Evolutionary conservation across 1,140 invertebrate genomes (phyloP).

Genomic region (Trypoxylus dichotomus): DNA sequence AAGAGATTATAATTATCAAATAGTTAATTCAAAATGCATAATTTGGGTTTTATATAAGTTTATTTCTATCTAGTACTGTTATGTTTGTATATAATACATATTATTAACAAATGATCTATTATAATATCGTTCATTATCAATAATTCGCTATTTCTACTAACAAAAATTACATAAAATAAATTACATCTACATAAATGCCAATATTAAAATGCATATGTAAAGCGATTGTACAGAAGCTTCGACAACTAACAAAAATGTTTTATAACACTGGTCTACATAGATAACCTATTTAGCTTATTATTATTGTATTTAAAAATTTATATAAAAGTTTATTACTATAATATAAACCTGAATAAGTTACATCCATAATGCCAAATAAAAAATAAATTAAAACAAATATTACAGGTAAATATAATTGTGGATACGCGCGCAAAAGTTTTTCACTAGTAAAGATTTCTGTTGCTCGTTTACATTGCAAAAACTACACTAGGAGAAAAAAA

Average conservation of each 20-base stretch:
- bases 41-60: slow-evolving; percentile 29
- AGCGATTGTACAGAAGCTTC: slow-evolving; percentile 44
- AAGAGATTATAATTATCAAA: too few species aligned
- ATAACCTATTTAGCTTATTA: not conserved
- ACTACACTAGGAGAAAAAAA: not conserved
- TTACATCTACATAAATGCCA: slow-evolving; percentile 44
- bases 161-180: slow-evolving; percentile 41
- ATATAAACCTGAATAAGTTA: slow-evolving; percentile 30
- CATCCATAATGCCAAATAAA: slow-evolving; percentile 19
- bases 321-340: slow-evolving; percentile 21
- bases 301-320: slow-evolving; percentile 24
- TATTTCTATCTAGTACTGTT: slow-evolving; percentile 41
- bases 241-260: slow-evolving; percentile 21
- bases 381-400: slow-evolving; percentile 24
- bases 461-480: not conserved
- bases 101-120: slow-evolving; percentile 37
- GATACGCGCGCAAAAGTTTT: not conserved
- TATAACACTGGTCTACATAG: slow-evolving; percentile 31
- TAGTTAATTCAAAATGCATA: slow-evolving; percentile 20
- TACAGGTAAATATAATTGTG: not conserved
- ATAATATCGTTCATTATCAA: slow-evolving; percentile 45
- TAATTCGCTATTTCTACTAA: slow-evolving; percentile 40
- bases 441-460: not conserved
- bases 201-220: slow-evolving; percentile 43
- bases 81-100: slow-evolving; percentile 43